Conservation (phyloP, 1,140 invertebrate genomes). For the Nylanderia fulva region DNA sequence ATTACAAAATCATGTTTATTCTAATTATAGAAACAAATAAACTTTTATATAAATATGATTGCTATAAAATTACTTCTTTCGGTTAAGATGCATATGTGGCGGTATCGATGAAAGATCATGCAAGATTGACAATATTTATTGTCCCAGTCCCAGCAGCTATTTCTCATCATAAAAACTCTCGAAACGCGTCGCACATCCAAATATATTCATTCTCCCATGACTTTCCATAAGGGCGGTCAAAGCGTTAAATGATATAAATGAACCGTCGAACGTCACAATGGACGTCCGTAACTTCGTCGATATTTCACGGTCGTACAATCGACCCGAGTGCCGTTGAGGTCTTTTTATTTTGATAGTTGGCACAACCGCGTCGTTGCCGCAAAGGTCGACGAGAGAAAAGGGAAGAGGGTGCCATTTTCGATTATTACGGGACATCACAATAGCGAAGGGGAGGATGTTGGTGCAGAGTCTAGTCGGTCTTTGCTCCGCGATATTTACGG, state of each 20-base stretch:
- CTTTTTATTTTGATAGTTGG: slow-evolving; percentile 65
- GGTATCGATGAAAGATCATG: background rate
- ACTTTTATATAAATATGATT: no score
- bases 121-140: background rate
- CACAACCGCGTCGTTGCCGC: slow-evolving; percentile 22
- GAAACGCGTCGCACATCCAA: slow-evolving; percentile 19
- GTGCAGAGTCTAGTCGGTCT: slow-evolving; percentile 52
- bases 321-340: slow-evolving; percentile 7
- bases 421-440: slow-evolving; percentile 56
- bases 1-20: no score
- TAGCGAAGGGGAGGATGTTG: slow-evolving; percentile 54
- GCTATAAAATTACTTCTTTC: background rate
- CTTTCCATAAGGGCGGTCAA: slow-evolving; percentile 31
- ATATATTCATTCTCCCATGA: slow-evolving; percentile 53
- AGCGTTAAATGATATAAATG: slow-evolving; percentile 67
- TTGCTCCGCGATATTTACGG: slow-evolving; percentile 49
- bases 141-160: background rate
- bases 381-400: slow-evolving; percentile 54
- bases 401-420: slow-evolving; percentile 61
- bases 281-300: slow-evolving; percentile 53
- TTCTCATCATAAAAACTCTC: slow-evolving; percentile 18
- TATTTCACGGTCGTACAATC: slow-evolving; percentile 69
- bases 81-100: background rate
- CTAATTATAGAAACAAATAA: no score
- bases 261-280: slow-evolving; percentile 67